These are phyloP conservation scores for Tipula vernalis DNA, from an alignment of 2,888 invertebrate genomes.

Conservation along the genomic window DNA sequence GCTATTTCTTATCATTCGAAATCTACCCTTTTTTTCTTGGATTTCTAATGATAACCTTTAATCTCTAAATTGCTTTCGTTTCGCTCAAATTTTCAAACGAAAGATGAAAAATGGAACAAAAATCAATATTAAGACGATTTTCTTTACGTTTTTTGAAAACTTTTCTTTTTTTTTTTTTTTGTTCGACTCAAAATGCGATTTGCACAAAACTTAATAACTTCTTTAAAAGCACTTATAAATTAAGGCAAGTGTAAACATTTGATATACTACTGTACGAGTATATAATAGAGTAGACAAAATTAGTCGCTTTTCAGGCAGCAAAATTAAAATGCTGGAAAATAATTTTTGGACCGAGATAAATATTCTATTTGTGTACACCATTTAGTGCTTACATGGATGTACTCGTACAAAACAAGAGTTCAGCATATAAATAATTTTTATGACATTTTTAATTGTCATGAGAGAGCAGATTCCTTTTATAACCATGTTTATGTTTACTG, in stretches of 20 bases:
- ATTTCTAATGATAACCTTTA: not conserved
- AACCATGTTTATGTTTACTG: not conserved
- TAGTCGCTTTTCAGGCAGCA: not conserved
- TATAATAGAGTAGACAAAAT: not conserved
- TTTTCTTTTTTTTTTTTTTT: too few relatives aligned
- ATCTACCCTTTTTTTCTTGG: not conserved
- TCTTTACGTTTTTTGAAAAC: not conserved
- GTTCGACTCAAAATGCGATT: too few relatives aligned
- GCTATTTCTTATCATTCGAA: not conserved
- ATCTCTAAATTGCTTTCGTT: not conserved
- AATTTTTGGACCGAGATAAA: too few relatives aligned
- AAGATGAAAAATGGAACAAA: not conserved
- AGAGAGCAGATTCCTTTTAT: not conserved
- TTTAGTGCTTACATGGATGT: not conserved
- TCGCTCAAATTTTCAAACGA: not conserved
- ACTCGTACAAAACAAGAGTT: not conserved
- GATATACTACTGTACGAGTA: not conserved
- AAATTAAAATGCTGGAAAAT: not conserved
- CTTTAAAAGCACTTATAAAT: not conserved
- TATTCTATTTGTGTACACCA: not conserved
- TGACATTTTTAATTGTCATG: constrained; percentile 4
- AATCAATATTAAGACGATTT: not conserved
- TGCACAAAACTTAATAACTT: too few relatives aligned
- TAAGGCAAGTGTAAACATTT: not conserved
- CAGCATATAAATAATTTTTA: not conserved